These are phyloP conservation scores for Phallusia fumigata DNA, from an alignment of 23 tunicate species.

Conservation along the genomic window DNA sequence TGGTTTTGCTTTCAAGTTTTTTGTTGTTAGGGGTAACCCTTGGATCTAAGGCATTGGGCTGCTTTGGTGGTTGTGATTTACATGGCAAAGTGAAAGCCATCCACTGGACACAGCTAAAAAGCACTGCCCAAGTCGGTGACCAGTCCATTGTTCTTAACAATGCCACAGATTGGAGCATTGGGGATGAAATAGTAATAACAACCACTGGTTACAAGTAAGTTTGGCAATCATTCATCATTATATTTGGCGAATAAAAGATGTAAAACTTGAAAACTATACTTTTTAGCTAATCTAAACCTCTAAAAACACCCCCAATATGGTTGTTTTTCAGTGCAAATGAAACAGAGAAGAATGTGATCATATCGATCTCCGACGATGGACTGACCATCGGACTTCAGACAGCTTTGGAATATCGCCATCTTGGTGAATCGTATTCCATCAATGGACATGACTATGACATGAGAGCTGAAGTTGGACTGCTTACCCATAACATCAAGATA, in stretches of 20 bases:
- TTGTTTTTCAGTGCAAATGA: slow-evolving; percentile 39
- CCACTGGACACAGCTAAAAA: slow-evolving; percentile 56
- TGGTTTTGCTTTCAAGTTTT: too few species aligned
- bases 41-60: slow-evolving; percentile 77
- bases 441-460: slow-evolving; percentile 20
- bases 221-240: too few species aligned
- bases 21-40: slow-evolving; percentile 29
- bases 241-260: too few species aligned
- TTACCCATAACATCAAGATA: slow-evolving; percentile 78
- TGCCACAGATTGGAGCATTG: slow-evolving; percentile 74
- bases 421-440: slow-evolving; percentile 33
- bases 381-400: slow-evolving; percentile 37
- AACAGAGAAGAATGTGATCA: slow-evolving; percentile 55
- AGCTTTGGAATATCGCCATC: slow-evolving; percentile 45
- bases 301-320: background rate
- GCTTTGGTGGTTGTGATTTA: slow-evolving; percentile 79
- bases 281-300: background rate
- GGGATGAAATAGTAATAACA: slow-evolving; percentile 92
- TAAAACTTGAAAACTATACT: background rate
- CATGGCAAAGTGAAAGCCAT: slow-evolving; percentile 46
- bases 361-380: slow-evolving; percentile 29
- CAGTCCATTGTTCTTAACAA: slow-evolving; percentile 32
- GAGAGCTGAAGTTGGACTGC: slow-evolving; percentile 94
- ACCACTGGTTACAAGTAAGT: slow-evolving; percentile 72
- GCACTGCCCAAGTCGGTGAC: slow-evolving; percentile 64